A percentile compares a stretch with the other conserved stretches of the same genome.
These are phyloP conservation scores for Syrista parreyssii DNA, from an alignment of 2,888 invertebrate species.

Conservation along the genomic window DNA sequence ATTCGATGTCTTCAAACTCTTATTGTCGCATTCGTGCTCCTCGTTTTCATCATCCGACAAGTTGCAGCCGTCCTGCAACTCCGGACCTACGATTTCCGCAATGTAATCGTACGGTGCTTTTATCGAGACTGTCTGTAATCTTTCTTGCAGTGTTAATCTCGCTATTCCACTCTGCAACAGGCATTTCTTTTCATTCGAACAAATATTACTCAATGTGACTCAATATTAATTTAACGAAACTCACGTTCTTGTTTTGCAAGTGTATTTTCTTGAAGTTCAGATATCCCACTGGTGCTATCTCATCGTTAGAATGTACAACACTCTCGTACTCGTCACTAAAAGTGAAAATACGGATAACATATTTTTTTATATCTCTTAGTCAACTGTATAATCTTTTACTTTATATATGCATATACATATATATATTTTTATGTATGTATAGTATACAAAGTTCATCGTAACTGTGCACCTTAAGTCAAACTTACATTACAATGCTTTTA, in stretches of 20 bases:
- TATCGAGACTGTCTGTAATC: conserved; percentile 55
- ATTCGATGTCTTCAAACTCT: conserved; percentile 55
- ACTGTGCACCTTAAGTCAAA: conserved; percentile 49
- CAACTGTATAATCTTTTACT: conserved; percentile 8
- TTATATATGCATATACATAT: conserved; percentile 20
- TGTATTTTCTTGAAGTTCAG: conserved; percentile 87
- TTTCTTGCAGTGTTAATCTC: conserved; percentile 57
- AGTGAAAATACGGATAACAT: conserved; percentile 40
- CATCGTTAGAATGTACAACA: conserved; percentile 90
- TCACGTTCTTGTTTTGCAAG: conserved; percentile 75
- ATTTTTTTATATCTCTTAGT: conserved; percentile 13
- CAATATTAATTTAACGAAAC: conserved; percentile 25
- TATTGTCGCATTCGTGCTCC: conserved; percentile 51
- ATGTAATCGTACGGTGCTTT: conserved; percentile 61
- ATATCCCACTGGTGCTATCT: conserved; percentile 95
- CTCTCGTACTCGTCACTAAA: conserved; percentile 86
- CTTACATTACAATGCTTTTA: conserved; percentile 90
- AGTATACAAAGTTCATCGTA: conserved; percentile 12
- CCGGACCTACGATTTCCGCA: conserved; percentile 61
- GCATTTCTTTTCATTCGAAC: background rate
- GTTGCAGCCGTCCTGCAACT: conserved; percentile 63
- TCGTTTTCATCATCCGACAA: conserved; percentile 62
- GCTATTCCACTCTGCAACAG: conserved; percentile 52
- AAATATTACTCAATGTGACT: background rate
- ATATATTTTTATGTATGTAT: conserved; percentile 9